These are phyloP conservation scores for Pseudopipra pipra DNA, from an alignment of 2,113 vertebrate genomes.

Conservation along the genomic window DNA sequence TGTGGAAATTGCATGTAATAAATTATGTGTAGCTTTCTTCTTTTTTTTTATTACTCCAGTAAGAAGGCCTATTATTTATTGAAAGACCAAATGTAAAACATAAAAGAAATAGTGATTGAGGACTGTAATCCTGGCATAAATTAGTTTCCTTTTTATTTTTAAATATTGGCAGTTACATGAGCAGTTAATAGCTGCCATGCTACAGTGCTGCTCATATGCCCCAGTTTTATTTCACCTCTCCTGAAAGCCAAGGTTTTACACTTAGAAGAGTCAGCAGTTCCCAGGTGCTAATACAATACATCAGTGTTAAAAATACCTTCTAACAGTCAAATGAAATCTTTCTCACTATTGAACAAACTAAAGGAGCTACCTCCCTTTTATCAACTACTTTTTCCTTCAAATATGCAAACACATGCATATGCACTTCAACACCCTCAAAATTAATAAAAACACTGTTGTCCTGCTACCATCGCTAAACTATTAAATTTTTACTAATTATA, in stretches of 20 bases:
- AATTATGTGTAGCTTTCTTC: background rate
- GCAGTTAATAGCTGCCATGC: slow-evolving; percentile 31
- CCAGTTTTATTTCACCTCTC: slow-evolving; percentile 57
- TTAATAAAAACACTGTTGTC: background rate
- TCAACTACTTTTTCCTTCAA: background rate
- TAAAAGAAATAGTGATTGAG: background rate
- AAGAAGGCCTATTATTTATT: background rate
- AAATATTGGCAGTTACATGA: slow-evolving; percentile 37
- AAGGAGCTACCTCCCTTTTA: background rate
- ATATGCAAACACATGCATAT: background rate
- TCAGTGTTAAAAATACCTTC: slow-evolving; percentile 70
- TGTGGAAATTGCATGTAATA: slow-evolving; percentile 17
- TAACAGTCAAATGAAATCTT: slow-evolving; percentile 36
- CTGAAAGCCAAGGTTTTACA: slow-evolving; percentile 62
- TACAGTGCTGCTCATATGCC: slow-evolving; percentile 36
- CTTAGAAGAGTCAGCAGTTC: slow-evolving; percentile 68
- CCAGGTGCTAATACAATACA: slow-evolving; percentile 59
- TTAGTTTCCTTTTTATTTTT: slow-evolving; percentile 35
- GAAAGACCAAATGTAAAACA: slow-evolving; percentile 19
- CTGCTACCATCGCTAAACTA: background rate
- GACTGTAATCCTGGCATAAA: background rate
- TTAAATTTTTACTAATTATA: background rate
- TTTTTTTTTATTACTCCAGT: background rate
- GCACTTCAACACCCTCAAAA: background rate
- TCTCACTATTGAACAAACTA: background rate